Evolutionary conservation across 2,888 invertebrate genomes (phyloP), one percentile per base, ranked within the genome.

Genomic region (Leucophenga montana): DNA sequence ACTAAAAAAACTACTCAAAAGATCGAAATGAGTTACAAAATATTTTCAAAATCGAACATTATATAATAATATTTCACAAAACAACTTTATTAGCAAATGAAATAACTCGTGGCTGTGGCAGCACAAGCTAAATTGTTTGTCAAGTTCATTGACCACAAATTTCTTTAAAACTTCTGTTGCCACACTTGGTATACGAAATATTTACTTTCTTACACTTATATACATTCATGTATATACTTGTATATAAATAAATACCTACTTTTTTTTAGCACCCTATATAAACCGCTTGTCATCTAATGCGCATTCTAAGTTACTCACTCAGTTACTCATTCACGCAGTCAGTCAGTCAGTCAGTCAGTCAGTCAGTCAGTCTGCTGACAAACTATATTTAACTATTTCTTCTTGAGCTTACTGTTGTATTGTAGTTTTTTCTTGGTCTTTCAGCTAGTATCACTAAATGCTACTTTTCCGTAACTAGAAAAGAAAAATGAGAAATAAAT

Each of bases 341-440:
- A 57, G 20, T 57, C 14, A 27, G 14, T 27, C 50, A 50, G 9
- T 50, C 16, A n/a, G 33, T 33, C 33, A 54, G 54, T 54, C 14
- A 59, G 3, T 16, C 5, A 18, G 31, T 1, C 16, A 20, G 3
- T n/a, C 13, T 9, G 18, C 61, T 61, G 61, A 39, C 61, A 61
- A 61, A 39, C 61, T 61, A 61, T 39, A 61, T 61, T 61, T 61
- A 61, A 61, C 44, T 61, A 61, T 16, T 61, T 61, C 31, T 39
- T 59, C 33, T 33, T 59, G 27, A 2, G 33, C 61, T 27, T 56
- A 56, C 27, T 61, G 11, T 39, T 39, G 16, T 39, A 33, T 9
- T 39, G 1, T 18, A 33, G 11, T 59, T 33, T 33, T 59, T 39
- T 11, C 18, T 61, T 14, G 20, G 39, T 31, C 18, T 61, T 61